phyloP scores from a whole-genome alignment of 92 coral and sea anemone genomes.

The Siderastrea radians region DNA sequence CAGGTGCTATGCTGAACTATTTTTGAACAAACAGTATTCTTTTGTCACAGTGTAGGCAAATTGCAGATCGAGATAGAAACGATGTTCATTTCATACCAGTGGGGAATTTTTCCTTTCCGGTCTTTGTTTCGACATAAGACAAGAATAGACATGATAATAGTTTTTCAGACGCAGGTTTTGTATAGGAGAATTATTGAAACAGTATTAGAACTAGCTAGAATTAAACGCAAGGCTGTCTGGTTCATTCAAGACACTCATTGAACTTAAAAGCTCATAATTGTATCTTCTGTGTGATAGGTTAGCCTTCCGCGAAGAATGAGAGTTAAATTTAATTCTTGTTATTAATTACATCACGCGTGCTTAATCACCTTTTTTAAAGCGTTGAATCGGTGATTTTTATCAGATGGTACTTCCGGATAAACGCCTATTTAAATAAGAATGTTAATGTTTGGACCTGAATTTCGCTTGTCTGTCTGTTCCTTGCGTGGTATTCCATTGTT shows the following conservation, averaged over 20 bases:
- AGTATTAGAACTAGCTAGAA: neutral
- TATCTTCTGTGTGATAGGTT: neutral
- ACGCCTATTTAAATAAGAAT: neutral
- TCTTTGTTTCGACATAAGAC: neutral
- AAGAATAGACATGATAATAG: slow-evolving; percentile 15
- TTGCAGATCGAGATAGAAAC: neutral
- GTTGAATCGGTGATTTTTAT: neutral
- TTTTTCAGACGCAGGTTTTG: neutral
- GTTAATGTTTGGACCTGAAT: neutral
- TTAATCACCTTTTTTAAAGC: neutral
- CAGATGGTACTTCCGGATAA: slow-evolving; percentile 29
- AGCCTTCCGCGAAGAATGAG: neutral
- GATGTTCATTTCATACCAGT: neutral
- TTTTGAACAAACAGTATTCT: neutral
- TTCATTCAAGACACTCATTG: neutral
- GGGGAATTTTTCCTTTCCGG: slow-evolving; percentile 5
- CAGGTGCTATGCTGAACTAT: neutral
- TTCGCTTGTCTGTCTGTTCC: neutral
- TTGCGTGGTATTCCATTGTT: neutral
- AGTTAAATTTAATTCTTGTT: neutral
- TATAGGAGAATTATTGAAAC: neutral
- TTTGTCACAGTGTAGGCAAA: neutral
- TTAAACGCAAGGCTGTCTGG: neutral
- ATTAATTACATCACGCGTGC: neutral
- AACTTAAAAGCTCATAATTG: neutral